phyloP scores from a whole-genome alignment of 2,113 vertebrate species.

The Formicarius rufipectus region DNA sequence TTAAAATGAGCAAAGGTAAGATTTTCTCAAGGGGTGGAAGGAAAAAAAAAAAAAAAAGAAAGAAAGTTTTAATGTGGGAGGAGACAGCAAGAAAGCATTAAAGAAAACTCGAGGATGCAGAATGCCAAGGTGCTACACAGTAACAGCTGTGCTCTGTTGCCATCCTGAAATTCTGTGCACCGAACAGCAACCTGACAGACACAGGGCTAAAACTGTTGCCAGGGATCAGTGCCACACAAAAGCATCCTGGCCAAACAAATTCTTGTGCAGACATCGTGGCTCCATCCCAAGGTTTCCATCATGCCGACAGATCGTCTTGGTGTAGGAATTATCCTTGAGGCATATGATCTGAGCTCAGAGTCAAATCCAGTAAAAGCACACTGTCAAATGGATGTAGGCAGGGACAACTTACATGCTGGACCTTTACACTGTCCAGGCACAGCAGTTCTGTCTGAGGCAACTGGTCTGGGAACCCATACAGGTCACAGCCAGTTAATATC shows the following conservation, averaged over 20 bases:
- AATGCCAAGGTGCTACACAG: conserved; percentile 28
- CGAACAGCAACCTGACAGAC: conserved; percentile 42
- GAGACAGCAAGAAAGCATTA: not conserved
- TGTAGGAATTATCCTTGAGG: not conserved
- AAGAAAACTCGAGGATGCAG: not conserved
- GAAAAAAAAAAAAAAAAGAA: not conserved
- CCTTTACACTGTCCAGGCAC: not conserved
- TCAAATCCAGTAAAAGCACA: not conserved
- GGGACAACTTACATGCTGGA: not conserved
- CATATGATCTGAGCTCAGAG: not conserved
- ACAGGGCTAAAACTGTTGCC: not conserved
- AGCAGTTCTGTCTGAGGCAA: not conserved
- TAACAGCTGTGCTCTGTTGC: conserved; percentile 40
- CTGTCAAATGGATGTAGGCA: not conserved
- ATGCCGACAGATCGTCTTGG: not conserved
- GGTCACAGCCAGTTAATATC: not conserved
- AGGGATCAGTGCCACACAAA: conserved; percentile 52
- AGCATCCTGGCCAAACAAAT: conserved; percentile 1
- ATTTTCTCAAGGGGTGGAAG: not conserved
- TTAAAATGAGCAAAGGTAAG: not conserved
- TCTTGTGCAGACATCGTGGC: conserved; percentile 5
- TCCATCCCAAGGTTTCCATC: conserved; percentile 34
- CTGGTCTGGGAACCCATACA: not conserved
- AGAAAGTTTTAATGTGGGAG: not conserved
- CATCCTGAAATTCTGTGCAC: conserved; percentile 23